Base-by-base conservation (phyloP, 1,140 invertebrate species). In the Anoplophora glabripennis region DNA sequence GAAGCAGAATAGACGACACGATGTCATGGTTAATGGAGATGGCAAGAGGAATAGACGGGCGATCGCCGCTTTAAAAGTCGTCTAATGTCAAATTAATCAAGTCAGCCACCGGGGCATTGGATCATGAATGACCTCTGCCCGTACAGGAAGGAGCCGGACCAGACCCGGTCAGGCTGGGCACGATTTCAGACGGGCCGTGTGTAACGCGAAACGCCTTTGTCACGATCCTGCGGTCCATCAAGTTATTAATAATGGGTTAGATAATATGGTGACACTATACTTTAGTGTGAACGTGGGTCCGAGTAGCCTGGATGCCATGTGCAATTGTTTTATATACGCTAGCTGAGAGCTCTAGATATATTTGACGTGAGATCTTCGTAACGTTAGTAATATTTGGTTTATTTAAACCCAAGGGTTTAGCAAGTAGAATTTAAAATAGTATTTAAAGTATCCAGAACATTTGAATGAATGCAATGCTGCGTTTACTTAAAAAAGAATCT, bases 171-270 rank as follows among this genome's bases (percentile, higher is more conserved):
- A 66, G 49, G 57, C 60, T 45, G 59, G 49, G 48, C 64, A 63
- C 64, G 64, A 60, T 60, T 62, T 53, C 45, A 61, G 46, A 59
- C 53, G 46, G 53, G 44, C 54, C 53, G 51, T 57, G 15, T 33
- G 57, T 53, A 59, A 63, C 56, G 53, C 57, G 59, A 63, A 66
- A 66, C 60, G 64, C 61, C 61, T 66, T 59, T 58, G 61, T 66
- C 64, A 66, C 64, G 64, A 66, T 44, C 53, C 55, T 56, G 60
- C 64, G 63, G 63, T 66, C 61, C 53, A 66, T 66, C 64, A 63
- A 63, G 33, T 56, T 38, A 63, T 66, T 66, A 66, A 63, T 66
- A 61, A 64, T 64, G 34, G 54, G 53, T 66, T 66, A 53, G 57
- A 52, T 57, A 63, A 63, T 63, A 15, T 49, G 48, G 42, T 63